Base-by-base conservation (phyloP, 1,140 invertebrate species). In the Aphidius ervi region DNA sequence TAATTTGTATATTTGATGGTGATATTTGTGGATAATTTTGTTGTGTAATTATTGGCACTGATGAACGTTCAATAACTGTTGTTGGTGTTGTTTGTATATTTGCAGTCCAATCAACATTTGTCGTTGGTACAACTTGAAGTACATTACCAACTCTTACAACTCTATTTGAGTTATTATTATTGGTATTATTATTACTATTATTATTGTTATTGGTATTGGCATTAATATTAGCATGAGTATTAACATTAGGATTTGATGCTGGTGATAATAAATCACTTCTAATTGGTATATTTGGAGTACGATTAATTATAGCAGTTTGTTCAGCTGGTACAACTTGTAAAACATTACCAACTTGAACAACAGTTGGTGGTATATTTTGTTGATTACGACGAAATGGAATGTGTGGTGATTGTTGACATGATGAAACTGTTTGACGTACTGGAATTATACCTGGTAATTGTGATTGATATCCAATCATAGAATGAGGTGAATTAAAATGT, bases 271-370 rank as follows among this genome's bases (percentile, higher is more conserved):
- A 60, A 63, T 48, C 43, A 9, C 53, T 9, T 9, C 56, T n/a
- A 5, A 43, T 9, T 43, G 63, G 66, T 16, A 63, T 50, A 37
- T 58, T 58, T 3, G 61, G 49, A 37, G 61, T 46, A 23, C 56
- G 16, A 47, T 6, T 20, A 10, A 5, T 5, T 5, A 39, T 16
- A 8, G 40, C 6, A 20, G 40, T 41, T 10, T 41, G 41, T 58
- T 9, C 48, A 55, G 31, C 31, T 47, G 64, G 64, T 46, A 69
- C 70, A 2, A 86, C 83, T 73, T 85, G 83, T 2, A 86, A 69
- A 65, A 85, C 80, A 66, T 86, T 84, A 10, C 84, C 84, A 10
- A 85, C 78, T 56, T 80, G 78, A 42, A 79, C 64, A 52, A 80
- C 76, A 4, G 75, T 77, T 40, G 72, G 73, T 40, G 52, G 52